Evolutionary conservation across 2,113 vertebrate genomes (phyloP).

Genomic region (Trogon melanurus): DNA sequence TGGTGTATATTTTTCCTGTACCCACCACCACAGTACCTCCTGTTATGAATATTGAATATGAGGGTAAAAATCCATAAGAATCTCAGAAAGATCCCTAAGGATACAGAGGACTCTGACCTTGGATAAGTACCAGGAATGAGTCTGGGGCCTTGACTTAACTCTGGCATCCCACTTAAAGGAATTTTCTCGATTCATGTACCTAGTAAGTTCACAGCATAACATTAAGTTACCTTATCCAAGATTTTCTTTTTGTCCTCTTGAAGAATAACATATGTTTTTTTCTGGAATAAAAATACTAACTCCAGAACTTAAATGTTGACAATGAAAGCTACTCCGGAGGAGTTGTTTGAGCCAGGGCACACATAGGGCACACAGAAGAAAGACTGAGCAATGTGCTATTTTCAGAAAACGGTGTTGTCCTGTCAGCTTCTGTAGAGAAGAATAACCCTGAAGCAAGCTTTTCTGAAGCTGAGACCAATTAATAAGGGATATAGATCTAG

Average conservation of each 20-base stretch:
- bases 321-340: neutral
- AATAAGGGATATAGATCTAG: neutral
- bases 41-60: neutral
- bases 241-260: neutral
- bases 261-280: neutral
- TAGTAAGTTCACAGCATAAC: fast-evolving
- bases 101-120: neutral
- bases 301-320: neutral
- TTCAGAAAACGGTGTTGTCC: neutral
- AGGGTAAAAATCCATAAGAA: neutral
- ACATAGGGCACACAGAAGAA: neutral
- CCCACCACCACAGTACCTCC: neutral
- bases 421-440: neutral
- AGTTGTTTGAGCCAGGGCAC: neutral
- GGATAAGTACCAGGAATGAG: neutral
- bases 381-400: neutral
- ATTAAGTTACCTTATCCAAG: neutral
- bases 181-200: neutral
- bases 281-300: neutral
- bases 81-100: neutral
- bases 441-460: neutral
- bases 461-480: neutral
- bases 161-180: neutral
- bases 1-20: neutral
- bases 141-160: neutral